phyloP scores from a whole-genome alignment of 2,797 vertebrate species.

The Vultur gryphus region DNA sequence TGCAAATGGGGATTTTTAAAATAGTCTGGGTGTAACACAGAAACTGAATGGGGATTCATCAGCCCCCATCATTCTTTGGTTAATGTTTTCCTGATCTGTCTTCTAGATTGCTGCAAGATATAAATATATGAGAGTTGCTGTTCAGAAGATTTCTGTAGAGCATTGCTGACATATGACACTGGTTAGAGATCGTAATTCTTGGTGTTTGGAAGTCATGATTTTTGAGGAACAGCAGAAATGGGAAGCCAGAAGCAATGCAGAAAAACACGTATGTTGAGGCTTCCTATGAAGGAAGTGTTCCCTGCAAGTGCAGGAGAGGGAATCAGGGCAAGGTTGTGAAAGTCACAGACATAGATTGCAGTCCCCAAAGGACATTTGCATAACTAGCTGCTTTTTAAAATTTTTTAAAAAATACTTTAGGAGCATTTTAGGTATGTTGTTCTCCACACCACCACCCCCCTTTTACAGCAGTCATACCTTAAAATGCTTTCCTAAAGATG shows the following conservation, averaged over 20 bases:
- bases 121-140: neutral
- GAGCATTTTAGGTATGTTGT: neutral
- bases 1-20: neutral
- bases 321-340: slow-evolving; percentile 46
- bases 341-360: neutral
- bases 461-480: neutral
- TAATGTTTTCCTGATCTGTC: neutral
- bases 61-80: neutral
- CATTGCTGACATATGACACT: neutral
- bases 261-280: neutral
- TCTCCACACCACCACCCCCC: neutral
- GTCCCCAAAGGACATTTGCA: slow-evolving; percentile 36
- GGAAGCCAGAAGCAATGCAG: neutral
- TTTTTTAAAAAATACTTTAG: neutral
- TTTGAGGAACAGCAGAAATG: neutral
- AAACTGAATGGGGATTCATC: neutral
- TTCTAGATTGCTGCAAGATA: neutral
- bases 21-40: neutral
- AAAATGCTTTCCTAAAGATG: neutral
- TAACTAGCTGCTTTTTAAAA: neutral
- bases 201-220: neutral
- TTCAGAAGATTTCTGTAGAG: neutral
- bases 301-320: neutral
- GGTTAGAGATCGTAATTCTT: neutral
- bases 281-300: neutral